Percentiles rank a stretch among this genome's conserved stretches.
phyloP scores from a whole-genome alignment of 2,888 invertebrate genomes.

The Arrhopalites spinosus region DNA sequence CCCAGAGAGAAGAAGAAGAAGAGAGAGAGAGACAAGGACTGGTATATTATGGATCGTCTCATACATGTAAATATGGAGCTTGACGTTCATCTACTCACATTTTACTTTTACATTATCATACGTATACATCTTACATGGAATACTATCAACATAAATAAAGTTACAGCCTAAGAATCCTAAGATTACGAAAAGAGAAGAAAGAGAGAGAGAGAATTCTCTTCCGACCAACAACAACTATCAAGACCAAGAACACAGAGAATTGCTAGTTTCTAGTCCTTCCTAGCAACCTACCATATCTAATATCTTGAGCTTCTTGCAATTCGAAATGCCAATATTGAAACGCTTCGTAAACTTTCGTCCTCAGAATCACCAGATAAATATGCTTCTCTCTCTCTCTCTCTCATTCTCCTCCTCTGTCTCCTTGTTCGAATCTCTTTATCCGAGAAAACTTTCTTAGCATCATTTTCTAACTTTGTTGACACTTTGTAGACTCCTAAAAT shows the following conservation, averaged over 20 bases:
- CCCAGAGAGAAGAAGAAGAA: background rate
- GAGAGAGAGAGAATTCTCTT: background rate
- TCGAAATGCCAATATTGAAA: conserved; percentile 33
- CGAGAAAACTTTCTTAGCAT: background rate
- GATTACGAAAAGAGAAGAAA: background rate
- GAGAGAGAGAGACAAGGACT: conserved; percentile 9
- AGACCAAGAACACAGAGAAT: background rate
- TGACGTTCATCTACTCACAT: conserved; percentile 14
- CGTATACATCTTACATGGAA: conserved; percentile 8
- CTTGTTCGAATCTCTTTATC: background rate
- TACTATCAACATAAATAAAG: conserved; percentile 17
- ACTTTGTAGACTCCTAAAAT: no score
- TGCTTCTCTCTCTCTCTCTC: background rate
- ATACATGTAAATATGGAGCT: conserved; percentile 14
- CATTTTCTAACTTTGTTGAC: no score
- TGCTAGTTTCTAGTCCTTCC: conserved; percentile 3
- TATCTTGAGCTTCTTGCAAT: conserved; percentile 23
- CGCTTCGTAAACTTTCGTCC: conserved; percentile 26
- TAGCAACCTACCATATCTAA: conserved; percentile 19
- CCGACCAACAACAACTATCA: background rate
- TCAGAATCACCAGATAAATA: conserved; percentile 19
- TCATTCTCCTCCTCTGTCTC: background rate
- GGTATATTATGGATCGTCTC: conserved; percentile 16
- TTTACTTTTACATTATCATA: conserved; percentile 16
- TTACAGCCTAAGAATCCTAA: conserved; percentile 11